A percentile compares a stretch with the other conserved stretches of the same genome.
Evolutionary conservation across 2,888 invertebrate species (phyloP).

Genomic region (Xanthia togata): DNA sequence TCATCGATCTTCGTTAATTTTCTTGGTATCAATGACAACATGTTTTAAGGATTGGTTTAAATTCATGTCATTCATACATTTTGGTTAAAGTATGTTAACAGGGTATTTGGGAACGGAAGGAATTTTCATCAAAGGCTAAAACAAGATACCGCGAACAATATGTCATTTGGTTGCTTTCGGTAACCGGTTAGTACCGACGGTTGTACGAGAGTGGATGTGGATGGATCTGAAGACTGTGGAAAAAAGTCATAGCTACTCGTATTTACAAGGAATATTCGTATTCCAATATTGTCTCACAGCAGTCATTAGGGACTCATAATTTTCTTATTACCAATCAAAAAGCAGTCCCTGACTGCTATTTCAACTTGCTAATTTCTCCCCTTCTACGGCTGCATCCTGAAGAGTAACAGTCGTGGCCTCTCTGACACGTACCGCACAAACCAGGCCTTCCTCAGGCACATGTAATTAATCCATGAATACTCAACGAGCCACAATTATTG

Average conservation of each 20-base stretch:
- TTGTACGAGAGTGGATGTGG: background rate
- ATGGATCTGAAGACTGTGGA: no score
- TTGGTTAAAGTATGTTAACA: background rate
- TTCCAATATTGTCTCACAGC: background rate
- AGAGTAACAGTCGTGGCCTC: conserved; percentile 23
- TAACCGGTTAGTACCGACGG: background rate
- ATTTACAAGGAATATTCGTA: background rate
- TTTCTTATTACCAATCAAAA: conserved; percentile 35
- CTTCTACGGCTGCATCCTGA: conserved; percentile 39
- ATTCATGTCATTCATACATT: background rate
- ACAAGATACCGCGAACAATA: background rate
- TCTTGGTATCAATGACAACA: background rate
- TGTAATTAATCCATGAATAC: conserved; percentile 63
- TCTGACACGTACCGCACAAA: conserved; percentile 22
- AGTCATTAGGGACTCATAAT: background rate
- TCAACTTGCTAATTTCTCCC: conserved; percentile 44
- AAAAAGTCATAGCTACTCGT: background rate
- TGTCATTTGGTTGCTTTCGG: background rate
- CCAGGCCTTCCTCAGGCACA: conserved; percentile 30
- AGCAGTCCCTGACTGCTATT: conserved; percentile 24
- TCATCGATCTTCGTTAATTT: background rate
- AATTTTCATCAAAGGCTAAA: background rate
- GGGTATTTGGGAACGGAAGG: no score
- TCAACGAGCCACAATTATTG: conserved; percentile 65
- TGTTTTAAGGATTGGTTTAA: background rate